phyloP scores from a whole-genome alignment of 2,113 vertebrate species.

The Sterna hirundo region DNA sequence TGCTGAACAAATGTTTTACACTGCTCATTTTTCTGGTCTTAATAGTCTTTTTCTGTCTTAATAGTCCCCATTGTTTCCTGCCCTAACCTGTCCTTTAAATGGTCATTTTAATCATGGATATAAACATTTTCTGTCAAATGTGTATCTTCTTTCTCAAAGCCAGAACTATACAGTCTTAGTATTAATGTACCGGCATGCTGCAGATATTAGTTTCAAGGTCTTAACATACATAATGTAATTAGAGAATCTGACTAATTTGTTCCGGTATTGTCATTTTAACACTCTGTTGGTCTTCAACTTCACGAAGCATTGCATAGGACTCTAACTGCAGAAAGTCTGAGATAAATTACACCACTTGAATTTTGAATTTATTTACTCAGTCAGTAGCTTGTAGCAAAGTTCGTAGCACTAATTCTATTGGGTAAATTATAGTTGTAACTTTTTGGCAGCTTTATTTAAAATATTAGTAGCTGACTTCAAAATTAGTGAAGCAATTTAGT shows the following conservation, averaged over 20 bases:
- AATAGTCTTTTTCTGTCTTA: background rate
- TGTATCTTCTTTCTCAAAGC: background rate
- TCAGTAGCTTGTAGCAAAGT: background rate
- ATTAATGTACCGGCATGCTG: background rate
- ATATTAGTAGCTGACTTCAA: conserved; percentile 6
- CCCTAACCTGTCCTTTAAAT: background rate
- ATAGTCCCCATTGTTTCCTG: background rate
- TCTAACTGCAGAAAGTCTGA: background rate
- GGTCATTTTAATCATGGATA: background rate
- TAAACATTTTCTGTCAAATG: background rate
- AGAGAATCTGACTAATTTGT: background rate
- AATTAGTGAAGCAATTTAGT: conserved; percentile 31
- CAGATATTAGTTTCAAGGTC: background rate
- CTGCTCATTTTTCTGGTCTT: background rate
- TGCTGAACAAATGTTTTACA: background rate
- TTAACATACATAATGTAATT: background rate
- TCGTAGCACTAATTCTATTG: background rate
- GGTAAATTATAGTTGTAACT: background rate
- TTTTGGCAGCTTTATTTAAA: conserved; percentile 22
- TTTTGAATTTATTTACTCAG: conserved; percentile 13
- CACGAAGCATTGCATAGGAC: background rate
- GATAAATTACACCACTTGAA: background rate
- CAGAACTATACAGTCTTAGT: background rate
- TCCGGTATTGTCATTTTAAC: background rate
- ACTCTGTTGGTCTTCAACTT: background rate